These are phyloP conservation scores for Marronus borbonicus DNA, from an alignment of 2,888 invertebrate species.

Conservation along the genomic window DNA sequence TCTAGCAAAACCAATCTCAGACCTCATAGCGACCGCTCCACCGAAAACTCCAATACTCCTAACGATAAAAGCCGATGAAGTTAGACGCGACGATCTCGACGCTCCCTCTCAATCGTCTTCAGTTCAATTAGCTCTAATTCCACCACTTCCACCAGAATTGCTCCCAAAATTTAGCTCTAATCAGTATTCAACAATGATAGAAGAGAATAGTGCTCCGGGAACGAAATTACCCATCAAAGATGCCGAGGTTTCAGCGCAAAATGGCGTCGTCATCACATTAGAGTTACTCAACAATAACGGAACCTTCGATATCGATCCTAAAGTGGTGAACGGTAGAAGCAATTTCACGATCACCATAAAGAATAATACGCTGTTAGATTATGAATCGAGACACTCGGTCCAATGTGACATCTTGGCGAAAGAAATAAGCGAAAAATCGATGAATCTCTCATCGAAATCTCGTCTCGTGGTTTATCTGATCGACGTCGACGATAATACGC, in stretches of 20 bases:
- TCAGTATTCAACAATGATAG: slow-evolving; percentile 82
- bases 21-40: slow-evolving; percentile 85
- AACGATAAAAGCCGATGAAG: slow-evolving; percentile 90
- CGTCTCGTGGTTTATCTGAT: slow-evolving; percentile 86
- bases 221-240: slow-evolving; percentile 74
- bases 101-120: slow-evolving; percentile 84
- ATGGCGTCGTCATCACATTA: slow-evolving; percentile 83
- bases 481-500: slow-evolving; percentile 92
- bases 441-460: slow-evolving; percentile 82
- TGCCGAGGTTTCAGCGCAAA: slow-evolving; percentile 64
- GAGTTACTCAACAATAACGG: slow-evolving; percentile 86
- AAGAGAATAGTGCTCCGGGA: slow-evolving; percentile 89
- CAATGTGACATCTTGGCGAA: slow-evolving; percentile 83
- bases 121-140: slow-evolving; percentile 86
- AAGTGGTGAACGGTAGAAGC: slow-evolving; percentile 84
- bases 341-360: slow-evolving; percentile 88
- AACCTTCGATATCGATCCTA: slow-evolving; percentile 90
- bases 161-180: slow-evolving; percentile 64
- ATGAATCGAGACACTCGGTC: slow-evolving; percentile 84
- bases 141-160: slow-evolving; percentile 65
- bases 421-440: slow-evolving; percentile 81
- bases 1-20: slow-evolving; percentile 81
- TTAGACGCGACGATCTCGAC: slow-evolving; percentile 79
- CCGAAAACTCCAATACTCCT: slow-evolving; percentile 88
- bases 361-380: slow-evolving; percentile 87